These are phyloP conservation scores for Gasterosteus aculeatus DNA, from an alignment of 2,113 vertebrate species.

Conservation along the genomic window DNA sequence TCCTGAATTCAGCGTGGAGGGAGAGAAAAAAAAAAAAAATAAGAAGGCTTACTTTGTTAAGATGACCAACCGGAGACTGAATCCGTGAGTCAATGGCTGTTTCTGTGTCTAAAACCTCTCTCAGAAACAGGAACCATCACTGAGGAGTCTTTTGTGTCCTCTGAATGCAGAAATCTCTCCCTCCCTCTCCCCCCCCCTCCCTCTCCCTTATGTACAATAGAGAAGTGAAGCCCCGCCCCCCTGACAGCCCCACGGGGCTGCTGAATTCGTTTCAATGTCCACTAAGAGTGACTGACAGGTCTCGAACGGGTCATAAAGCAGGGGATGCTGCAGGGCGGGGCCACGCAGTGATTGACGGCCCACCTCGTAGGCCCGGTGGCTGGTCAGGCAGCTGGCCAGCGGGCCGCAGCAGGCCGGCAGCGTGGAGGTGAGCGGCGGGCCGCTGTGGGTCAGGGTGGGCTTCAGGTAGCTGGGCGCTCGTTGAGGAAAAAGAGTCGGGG, in stretches of 20 bases:
- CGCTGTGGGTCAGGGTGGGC: conserved; percentile 96
- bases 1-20: conserved; percentile 19
- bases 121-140: conserved; percentile 52
- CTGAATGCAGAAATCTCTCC: neutral
- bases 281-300: no score
- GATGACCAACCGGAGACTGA: neutral
- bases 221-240: no score
- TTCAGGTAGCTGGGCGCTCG: conserved; percentile 88
- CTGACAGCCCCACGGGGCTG: no score
- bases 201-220: no score
- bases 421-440: conserved; percentile 92
- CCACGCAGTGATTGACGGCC: conserved; percentile 27
- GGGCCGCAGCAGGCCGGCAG: conserved; percentile 94
- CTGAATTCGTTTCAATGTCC: no score
- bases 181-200: no score
- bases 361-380: conserved; percentile 93
- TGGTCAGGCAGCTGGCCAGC: conserved; percentile 93
- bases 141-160: conserved; percentile 67
- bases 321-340: no score
- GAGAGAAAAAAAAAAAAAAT: neutral
- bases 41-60: no score
- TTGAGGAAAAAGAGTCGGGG: conserved; percentile 82
- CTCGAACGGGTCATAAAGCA: no score
- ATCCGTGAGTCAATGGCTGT: conserved; percentile 48
- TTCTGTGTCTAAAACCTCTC: conserved; percentile 61